Evolutionary conservation across 1,140 invertebrate genomes (phyloP).

Genomic region (Neotoxoptera formosana): DNA sequence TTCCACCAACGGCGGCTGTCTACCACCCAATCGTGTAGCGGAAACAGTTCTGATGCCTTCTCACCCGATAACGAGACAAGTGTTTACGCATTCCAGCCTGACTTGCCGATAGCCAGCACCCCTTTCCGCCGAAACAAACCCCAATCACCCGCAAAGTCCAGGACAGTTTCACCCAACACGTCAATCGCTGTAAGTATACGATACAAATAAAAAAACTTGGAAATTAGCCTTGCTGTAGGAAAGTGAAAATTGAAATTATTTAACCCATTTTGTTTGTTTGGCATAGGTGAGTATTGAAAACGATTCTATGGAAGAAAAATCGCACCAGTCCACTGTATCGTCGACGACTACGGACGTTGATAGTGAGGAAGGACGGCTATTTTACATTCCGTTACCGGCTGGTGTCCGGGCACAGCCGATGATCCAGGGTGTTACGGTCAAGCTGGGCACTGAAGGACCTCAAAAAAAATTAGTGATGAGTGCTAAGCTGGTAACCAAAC

Average conservation of each 20-base stretch:
- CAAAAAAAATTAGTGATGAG: slow-evolving; percentile 72
- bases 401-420: slow-evolving; percentile 66
- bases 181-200: slow-evolving; percentile 47
- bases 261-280: background rate
- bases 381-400: slow-evolving; percentile 73
- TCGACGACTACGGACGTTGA: slow-evolving; percentile 60
- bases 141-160: slow-evolving; percentile 48
- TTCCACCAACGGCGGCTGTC: slow-evolving; percentile 64
- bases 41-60: slow-evolving; percentile 68
- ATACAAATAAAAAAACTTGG: background rate
- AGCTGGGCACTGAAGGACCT: slow-evolving; percentile 72
- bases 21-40: slow-evolving; percentile 23
- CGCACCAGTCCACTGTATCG: slow-evolving; percentile 65
- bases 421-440: slow-evolving; percentile 74
- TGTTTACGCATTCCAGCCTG: slow-evolving; percentile 76
- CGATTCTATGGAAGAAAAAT: slow-evolving; percentile 64
- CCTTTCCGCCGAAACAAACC: slow-evolving; percentile 67
- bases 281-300: slow-evolving; percentile 59
- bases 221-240: background rate
- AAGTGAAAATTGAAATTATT: background rate
- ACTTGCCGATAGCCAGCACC: slow-evolving; percentile 66
- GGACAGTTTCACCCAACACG: slow-evolving; percentile 44
- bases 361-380: slow-evolving; percentile 70
- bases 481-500: slow-evolving; percentile 74
- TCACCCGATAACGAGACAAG: slow-evolving; percentile 75